Evolutionary conservation across 2,888 invertebrate species (phyloP), one percentile per base, ranked within the genome.

Genomic region (Agonopterix heracliana): DNA sequence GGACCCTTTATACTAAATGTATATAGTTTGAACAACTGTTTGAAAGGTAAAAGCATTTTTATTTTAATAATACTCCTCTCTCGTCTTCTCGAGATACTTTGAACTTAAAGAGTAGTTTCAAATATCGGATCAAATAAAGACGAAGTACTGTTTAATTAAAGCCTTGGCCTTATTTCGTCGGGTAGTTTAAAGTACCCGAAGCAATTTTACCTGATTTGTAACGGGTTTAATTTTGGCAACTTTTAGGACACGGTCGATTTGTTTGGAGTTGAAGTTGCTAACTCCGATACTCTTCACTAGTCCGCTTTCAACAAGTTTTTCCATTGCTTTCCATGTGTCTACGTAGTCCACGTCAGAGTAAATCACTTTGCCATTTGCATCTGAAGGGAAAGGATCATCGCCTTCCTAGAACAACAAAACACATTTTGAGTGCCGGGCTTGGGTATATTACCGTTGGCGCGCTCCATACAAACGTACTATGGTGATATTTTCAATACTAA

Each of bases 241-340:
- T 36, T 87, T 81, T 44, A 94, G 66, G 40, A 95, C 64, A 44
- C 92, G 85, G 57, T 91, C 89, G 46, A 94, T 79, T 74, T 95
- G 95, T 50, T 90, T 78, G 43, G 89, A 90, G 73, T 93, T 95
- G 65, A 95, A 95, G 76, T 95, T 95, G 36, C 93, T 93, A 35
- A 93, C 61, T 5, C 93, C 93, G 62, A 95, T 93, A 38, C 92
- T 91, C 56, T 90, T 92, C 1, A 89, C 89, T 9, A 94, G 74
- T 1, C 94, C 93, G 54, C 84, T 82, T 44, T 90, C 82, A 11
- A 93, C 91, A 45, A 91, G 79, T 50, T 90, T 84, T 71, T 94
- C 94, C 91, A 95, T 90, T 12, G 87, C 93, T 67, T 90, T 89
- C 91, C 92, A 93, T 0, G 92, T 91, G 54, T 92, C 94, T 26